Base-by-base conservation (phyloP, 2,888 invertebrate genomes). In the Synanthedon myopaeformis region DNA sequence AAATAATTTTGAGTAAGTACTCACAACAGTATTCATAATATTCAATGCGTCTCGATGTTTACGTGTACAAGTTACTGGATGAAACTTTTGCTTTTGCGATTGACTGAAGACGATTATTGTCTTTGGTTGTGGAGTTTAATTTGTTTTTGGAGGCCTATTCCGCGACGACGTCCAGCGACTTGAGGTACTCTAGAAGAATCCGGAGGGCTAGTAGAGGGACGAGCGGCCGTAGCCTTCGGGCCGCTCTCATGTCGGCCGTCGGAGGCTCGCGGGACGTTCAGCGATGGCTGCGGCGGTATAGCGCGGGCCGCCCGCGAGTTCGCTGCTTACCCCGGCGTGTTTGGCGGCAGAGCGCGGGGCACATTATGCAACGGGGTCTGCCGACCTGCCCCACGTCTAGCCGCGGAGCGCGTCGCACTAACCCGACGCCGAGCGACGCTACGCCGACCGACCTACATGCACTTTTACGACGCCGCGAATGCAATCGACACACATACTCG, bases 401-500 rank as follows among this genome's bases (percentile, higher is more conserved):
- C 76, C 74, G 73, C 67, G 72, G 74, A 76, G 70, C 76, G 76
- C 76, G 69, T 70, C 76, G 79, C 76, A 80, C 86, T 85, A 79
- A 78, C 79, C 74, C 83, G 76, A 72, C 76, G 76, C 71, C 69
- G 70, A 55, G 53, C 70, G 68, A 63, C 66, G 75, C 78, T 77
- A 73, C 71, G 79, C 83, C 82, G 78, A 76, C 80, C 84, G 85
- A 83, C 87, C 86, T 81, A 87, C 78, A 87, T 88, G 87, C 87
- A 87, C 86, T 87, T 85, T 83, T 84, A 79, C 86, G 78, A 80
- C 72, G 77, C 68, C 70, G 77, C 79, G 83, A 84, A 84, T 84
- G 82, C 86, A 81, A 83, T 85, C 86, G 86, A 83, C 86, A 83
- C 78, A 85, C 79, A 85, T 86, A 85, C 79, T 84, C 85, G 85